phyloP scores from a whole-genome alignment of 2,888 invertebrate species.

The Andrena bicolor region DNA sequence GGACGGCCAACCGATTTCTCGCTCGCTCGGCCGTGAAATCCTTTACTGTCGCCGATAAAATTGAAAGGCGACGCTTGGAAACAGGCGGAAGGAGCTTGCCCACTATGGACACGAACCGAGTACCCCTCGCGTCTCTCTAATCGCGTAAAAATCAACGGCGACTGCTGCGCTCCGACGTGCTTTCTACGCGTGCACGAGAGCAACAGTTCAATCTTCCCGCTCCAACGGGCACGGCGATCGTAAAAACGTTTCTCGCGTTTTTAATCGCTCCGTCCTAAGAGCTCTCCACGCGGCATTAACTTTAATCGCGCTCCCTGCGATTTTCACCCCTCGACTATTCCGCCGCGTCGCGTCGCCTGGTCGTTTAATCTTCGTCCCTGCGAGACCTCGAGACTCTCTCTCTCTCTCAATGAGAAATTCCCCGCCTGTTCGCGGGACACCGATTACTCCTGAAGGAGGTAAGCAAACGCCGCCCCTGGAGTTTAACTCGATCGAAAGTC shows the following conservation, averaged over 20 bases:
- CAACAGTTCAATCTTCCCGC: background rate
- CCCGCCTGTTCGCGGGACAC: no score
- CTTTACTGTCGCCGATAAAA: conserved; percentile 20
- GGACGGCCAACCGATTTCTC: conserved; percentile 26
- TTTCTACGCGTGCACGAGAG: background rate
- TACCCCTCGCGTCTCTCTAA: background rate
- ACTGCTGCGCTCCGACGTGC: no score
- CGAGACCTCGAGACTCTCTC: no score
- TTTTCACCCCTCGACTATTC: background rate
- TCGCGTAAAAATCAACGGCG: background rate
- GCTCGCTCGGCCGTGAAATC: conserved; percentile 27
- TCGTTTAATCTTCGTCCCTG: background rate
- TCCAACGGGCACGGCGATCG: background rate
- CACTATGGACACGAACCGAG: background rate
- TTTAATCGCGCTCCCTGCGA: background rate
- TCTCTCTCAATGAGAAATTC: no score
- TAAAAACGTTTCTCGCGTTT: conserved; percentile 5
- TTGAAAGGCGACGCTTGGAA: conserved; percentile 4
- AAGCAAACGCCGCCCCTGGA: no score
- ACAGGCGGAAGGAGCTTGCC: background rate
- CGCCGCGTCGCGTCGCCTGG: background rate
- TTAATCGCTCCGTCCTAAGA: background rate
- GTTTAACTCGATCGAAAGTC: no score
- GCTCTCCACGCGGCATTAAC: conserved; percentile 6
- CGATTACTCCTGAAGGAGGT: no score